Evolutionary conservation across 1,140 invertebrate species (phyloP).

Genomic region (Drosophila pectinifera): DNA sequence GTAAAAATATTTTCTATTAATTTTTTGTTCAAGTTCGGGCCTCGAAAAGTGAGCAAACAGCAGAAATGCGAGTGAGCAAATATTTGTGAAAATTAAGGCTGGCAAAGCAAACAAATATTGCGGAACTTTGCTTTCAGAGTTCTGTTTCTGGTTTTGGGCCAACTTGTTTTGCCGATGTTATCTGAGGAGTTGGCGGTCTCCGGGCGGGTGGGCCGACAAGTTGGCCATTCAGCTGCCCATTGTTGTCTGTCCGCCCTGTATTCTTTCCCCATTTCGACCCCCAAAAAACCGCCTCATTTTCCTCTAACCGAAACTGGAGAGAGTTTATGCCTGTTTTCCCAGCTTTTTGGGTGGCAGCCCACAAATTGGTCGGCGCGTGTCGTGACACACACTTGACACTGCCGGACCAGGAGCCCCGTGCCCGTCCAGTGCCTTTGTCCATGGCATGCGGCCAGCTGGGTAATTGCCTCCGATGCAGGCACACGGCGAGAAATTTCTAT

Average conservation of each 20-base stretch:
- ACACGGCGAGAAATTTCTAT: conserved; percentile 2
- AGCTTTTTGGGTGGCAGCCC: conserved; percentile 27
- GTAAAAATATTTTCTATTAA: conserved; percentile 69
- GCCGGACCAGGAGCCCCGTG: conserved; percentile 3
- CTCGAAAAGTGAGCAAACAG: conserved; percentile 18
- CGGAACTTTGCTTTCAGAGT: conserved; percentile 49
- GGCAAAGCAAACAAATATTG: conserved; percentile 60
- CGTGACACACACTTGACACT: conserved; percentile 55
- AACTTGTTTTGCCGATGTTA: conserved; percentile 42
- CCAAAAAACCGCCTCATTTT: conserved; percentile 9
- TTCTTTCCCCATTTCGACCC: background rate
- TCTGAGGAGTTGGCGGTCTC: conserved; percentile 7
- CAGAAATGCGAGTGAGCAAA: conserved; percentile 43
- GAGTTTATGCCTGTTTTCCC: conserved; percentile 45
- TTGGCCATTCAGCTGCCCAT: conserved; percentile 49
- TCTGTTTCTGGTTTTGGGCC: conserved; percentile 25
- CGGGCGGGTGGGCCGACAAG: background rate
- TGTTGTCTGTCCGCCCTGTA: conserved; percentile 25
- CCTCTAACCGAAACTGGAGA: conserved; percentile 18
- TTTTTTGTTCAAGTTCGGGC: conserved; percentile 57
- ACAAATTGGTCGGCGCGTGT: conserved; percentile 61
- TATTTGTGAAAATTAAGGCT: conserved; percentile 74
- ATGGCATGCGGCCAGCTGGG: conserved; percentile 23
- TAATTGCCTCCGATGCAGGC: conserved; percentile 58
- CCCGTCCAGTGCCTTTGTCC: background rate